A percentile compares a stretch with the other conserved stretches of the same genome.
These are phyloP conservation scores for Lithophane socia DNA, from an alignment of 2,888 invertebrate species.

Conservation along the genomic window DNA sequence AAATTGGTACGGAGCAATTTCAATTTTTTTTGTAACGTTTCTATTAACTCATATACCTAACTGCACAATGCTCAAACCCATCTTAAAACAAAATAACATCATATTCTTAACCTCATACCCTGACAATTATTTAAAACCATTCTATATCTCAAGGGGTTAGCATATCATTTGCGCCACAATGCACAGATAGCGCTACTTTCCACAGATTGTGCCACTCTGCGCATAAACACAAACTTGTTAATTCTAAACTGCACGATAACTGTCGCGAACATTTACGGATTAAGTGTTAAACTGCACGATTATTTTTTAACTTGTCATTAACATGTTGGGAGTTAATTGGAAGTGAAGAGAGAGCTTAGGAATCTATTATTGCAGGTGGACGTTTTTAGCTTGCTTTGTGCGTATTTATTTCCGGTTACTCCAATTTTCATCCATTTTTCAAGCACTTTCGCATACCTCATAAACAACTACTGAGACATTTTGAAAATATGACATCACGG, in stretches of 20 bases:
- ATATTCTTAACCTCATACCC: too few species aligned
- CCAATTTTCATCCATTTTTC: too few species aligned
- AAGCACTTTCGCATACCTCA: too few species aligned
- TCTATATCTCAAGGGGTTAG: neutral
- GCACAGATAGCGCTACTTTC: neutral
- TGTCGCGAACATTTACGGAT: constrained; percentile 30
- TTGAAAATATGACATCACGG: too few species aligned
- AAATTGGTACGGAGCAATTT: too few species aligned
- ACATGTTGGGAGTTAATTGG: constrained; percentile 3
- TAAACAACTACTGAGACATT: too few species aligned
- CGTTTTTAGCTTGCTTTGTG: neutral
- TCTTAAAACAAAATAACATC: neutral
- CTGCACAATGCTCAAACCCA: neutral
- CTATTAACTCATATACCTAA: neutral
- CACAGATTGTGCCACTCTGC: neutral
- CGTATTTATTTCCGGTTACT: too few species aligned
- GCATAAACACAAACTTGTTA: constrained; percentile 17
- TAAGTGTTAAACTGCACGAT: constrained; percentile 6
- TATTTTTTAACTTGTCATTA: constrained; percentile 1
- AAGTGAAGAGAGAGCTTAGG: neutral
- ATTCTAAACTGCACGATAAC: constrained; percentile 31
- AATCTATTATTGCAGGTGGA: neutral
- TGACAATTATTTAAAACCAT: neutral
- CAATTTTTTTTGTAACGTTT: too few species aligned
- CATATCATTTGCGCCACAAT: constrained; percentile 20